Percentiles rank a stretch among this genome's conserved stretches.
phyloP scores from a whole-genome alignment of 2,888 invertebrate genomes.

The Plagodis dolabraria region DNA sequence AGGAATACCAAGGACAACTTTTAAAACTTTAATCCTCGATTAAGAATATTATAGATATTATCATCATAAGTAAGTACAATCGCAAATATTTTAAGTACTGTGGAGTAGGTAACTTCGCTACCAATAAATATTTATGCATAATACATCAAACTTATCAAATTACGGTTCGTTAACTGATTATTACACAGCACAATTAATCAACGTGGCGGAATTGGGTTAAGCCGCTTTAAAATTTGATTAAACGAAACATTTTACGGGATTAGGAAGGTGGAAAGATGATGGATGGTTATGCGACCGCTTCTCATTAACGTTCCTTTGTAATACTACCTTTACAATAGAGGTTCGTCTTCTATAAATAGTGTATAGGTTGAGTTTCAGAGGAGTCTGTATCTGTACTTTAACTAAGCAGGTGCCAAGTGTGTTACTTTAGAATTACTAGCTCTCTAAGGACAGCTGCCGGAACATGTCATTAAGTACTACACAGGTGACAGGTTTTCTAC shows the following conservation, averaged over 20 bases:
- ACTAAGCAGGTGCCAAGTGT: too few relatives aligned
- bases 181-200: constrained; percentile 42
- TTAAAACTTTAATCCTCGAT: too few relatives aligned
- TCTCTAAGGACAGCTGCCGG: too few relatives aligned
- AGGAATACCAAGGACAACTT: too few relatives aligned
- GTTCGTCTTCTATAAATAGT: not conserved
- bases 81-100: too few relatives aligned
- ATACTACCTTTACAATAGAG: not conserved
- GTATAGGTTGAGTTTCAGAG: not conserved
- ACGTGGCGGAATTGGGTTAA: constrained; percentile 51
- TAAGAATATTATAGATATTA: too few relatives aligned
- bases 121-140: not conserved
- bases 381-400: not conserved
- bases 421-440: too few relatives aligned
- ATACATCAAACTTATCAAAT: constrained; percentile 12
- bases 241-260: constrained; percentile 52
- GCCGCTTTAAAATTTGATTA: constrained; percentile 57
- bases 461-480: too few relatives aligned
- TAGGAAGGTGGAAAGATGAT: constrained; percentile 47
- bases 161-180: constrained; percentile 22
- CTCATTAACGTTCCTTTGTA: constrained; percentile 19
- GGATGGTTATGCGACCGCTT: constrained; percentile 39
- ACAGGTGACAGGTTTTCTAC: too few relatives aligned
- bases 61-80: too few relatives aligned
- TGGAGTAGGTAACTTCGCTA: not conserved